A percentile compares a stretch with the other conserved stretches of the same genome.
Conservation (phyloP, 2,797 vertebrate genomes). For the Catostomus latipinnis region DNA sequence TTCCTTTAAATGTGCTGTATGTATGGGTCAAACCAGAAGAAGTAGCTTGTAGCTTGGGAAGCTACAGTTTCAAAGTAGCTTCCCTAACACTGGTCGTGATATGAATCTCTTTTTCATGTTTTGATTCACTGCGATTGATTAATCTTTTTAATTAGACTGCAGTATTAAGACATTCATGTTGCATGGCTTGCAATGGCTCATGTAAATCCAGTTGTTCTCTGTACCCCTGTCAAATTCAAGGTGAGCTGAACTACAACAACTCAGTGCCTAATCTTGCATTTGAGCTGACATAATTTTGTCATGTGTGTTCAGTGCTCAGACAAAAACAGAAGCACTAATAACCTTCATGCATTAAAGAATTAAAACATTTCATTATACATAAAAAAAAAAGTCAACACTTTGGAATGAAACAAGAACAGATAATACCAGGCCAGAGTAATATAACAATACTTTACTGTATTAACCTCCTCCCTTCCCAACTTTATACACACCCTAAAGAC, state of each 20-base stretch:
- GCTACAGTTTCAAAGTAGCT: no score
- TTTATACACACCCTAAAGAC: conserved; percentile 8
- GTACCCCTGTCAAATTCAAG: not conserved
- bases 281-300: not conserved
- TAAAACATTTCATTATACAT: not conserved
- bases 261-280: not conserved
- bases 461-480: not conserved
- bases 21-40: no score
- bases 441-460: not conserved
- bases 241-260: not conserved
- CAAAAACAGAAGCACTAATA: not conserved
- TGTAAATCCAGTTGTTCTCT: not conserved
- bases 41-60: no score
- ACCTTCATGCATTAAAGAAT: not conserved
- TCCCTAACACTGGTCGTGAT: not conserved
- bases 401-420: not conserved
- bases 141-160: not conserved
- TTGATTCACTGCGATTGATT: not conserved
- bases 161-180: not conserved
- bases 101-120: not conserved
- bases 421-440: not conserved
- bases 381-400: not conserved
- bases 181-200: not conserved
- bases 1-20: no score
- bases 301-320: not conserved